A percentile compares a stretch with the other conserved stretches of the same genome.
These are phyloP conservation scores for Cephus nigrinus DNA, from an alignment of 2,888 invertebrate genomes.

Conservation along the genomic window DNA sequence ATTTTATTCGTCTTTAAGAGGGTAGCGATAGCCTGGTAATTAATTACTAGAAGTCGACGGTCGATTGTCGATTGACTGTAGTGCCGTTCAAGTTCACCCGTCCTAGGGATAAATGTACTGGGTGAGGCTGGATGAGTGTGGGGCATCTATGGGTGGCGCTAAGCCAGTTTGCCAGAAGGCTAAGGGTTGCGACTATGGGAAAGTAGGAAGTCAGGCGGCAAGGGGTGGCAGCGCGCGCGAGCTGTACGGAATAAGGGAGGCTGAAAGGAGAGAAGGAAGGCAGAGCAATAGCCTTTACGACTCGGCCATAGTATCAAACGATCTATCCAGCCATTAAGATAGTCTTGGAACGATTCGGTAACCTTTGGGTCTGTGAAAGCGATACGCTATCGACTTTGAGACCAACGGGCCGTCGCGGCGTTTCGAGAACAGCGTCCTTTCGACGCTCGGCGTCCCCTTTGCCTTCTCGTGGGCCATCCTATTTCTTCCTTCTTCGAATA, in stretches of 20 bases:
- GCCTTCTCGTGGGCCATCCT: constrained; percentile 31
- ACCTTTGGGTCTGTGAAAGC: constrained; percentile 65
- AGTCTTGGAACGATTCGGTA: constrained; percentile 67
- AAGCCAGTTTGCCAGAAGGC: constrained; percentile 47
- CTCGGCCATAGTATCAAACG: constrained; percentile 67
- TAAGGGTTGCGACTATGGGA: constrained; percentile 32
- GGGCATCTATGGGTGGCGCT: constrained; percentile 44
- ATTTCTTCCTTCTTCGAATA: constrained; percentile 16
- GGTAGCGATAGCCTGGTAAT: constrained; percentile 27
- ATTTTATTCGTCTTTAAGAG: constrained; percentile 1
- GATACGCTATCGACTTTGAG: constrained; percentile 64
- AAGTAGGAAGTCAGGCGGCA: constrained; percentile 22
- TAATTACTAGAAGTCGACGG: constrained; percentile 32
- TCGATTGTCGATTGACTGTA: constrained; percentile 37
- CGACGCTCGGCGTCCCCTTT: constrained; percentile 27
- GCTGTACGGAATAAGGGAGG: constrained; percentile 26
- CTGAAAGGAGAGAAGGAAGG: constrained; percentile 46
- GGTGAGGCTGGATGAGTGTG: constrained; percentile 30
- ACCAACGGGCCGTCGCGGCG: constrained; percentile 34
- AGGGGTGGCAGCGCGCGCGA: constrained; percentile 16
- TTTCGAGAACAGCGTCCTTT: constrained; percentile 51
- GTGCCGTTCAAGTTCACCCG: constrained; percentile 27
- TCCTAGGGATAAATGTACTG: constrained; percentile 48
- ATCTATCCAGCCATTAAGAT: constrained; percentile 67
- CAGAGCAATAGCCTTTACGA: constrained; percentile 66